phyloP scores from a whole-genome alignment of 1,140 invertebrate genomes.

The Drosophila insularis region DNA sequence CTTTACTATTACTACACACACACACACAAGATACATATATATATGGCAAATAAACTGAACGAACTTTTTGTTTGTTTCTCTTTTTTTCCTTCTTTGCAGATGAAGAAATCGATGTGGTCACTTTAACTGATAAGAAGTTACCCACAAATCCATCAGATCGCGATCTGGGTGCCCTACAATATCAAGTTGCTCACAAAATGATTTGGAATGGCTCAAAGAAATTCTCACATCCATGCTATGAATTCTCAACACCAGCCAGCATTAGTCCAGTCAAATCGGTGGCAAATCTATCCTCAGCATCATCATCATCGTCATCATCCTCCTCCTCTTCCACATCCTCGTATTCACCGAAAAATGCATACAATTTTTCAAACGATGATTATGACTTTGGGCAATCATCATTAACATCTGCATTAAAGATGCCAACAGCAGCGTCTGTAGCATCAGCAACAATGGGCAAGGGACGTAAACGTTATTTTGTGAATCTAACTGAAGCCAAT shows the following conservation, averaged over 20 bases:
- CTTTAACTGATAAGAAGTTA: conserved; percentile 85
- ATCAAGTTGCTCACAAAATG: conserved; percentile 70
- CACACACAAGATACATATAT: too few species aligned
- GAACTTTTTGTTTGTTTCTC: neutral
- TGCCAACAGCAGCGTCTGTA: neutral
- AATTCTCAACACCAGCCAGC: conserved; percentile 73
- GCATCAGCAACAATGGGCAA: conserved; percentile 15
- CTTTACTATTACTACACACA: conserved; percentile 33
- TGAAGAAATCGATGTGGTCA: conserved; percentile 93
- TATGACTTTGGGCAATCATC: neutral
- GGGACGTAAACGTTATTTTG: conserved; percentile 45
- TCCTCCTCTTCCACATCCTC: conserved; percentile 18
- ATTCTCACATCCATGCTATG: conserved; percentile 38
- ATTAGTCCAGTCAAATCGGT: conserved; percentile 78
- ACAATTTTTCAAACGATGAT: neutral
- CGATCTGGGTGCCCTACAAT: conserved; percentile 86
- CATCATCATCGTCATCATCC: conserved; percentile 65
- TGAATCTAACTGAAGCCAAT: conserved; percentile 6
- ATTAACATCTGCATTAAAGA: neutral
- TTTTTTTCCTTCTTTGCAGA: conserved; percentile 84
- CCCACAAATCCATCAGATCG: conserved; percentile 86
- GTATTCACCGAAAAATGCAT: conserved; percentile 22
- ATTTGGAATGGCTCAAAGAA: conserved; percentile 48
- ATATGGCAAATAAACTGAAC: neutral
- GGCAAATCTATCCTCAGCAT: conserved; percentile 57